Base-by-base conservation (phyloP, 2,888 invertebrate species). In the Hofmannophila pseudospretella region DNA sequence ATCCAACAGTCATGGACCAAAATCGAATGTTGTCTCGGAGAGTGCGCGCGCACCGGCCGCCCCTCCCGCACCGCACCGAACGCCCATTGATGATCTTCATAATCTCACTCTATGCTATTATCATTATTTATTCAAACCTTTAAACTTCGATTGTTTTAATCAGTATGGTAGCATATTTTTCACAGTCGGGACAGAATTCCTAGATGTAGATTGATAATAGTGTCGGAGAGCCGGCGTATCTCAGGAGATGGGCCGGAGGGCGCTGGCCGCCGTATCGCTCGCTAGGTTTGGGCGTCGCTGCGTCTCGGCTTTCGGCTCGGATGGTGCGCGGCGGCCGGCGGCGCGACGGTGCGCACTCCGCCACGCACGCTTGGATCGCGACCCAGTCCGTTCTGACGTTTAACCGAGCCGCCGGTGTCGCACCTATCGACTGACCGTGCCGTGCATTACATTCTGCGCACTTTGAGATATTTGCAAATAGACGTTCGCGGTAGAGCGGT, bases 1-100 rank as follows among this genome's bases (percentile, higher is more conserved):
- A 78, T 84, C 82, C 81, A 76, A 79, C 80, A 80, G 82, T 79
- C 80, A 82, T 85, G 86, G 84, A 87, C 88, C 88, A 88, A 88
- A 88, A 88, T 87, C 87, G 87, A 88, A 88, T 85, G 76, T 78
- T 67, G 82, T 78, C 75, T 79, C 72, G 68, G 72, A 67, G 67
- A 55, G 53, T 81, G 86, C 85, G 88, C 87, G 81, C 84, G 79
- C 81, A 78, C 43, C 65, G 53, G 69, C 70, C 67, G 62, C 71
- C 72, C 27, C n/a, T n/a, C n/a, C 67, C 68, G 58, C 72, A 54
- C 67, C 71, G 63, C 81, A 40, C 51, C 66, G 61, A 71, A 68
- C 71, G 67, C 77, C 73, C 85, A 86, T 86, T 86, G 84, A 86
- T 85, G 79, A 84, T 82, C 72, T 82, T 75, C 73, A 65, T 77